A percentile compares a stretch with the other conserved stretches of the same genome.
Conservation (phyloP, 2,888 invertebrate genomes). For the Auanema freiburgensis region DNA sequence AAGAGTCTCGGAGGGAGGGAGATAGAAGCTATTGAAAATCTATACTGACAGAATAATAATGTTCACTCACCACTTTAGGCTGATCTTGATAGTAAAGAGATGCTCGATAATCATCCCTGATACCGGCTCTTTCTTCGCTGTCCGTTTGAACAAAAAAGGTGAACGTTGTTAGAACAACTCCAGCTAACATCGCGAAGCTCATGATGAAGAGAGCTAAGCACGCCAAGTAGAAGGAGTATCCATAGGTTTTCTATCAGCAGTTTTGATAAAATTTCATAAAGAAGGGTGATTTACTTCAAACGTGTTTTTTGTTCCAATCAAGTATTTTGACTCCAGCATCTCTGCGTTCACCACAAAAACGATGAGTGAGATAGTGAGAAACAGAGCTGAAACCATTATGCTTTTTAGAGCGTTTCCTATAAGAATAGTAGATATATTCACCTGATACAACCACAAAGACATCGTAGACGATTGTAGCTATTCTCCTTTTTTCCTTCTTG, state of each 20-base stretch:
- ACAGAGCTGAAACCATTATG: conserved; percentile 36
- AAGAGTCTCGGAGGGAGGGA: conserved; percentile 17
- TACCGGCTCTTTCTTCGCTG: neutral
- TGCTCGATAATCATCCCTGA: conserved; percentile 7
- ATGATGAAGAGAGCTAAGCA: conserved; percentile 51
- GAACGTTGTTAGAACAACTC: conserved; percentile 51
- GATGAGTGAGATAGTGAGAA: conserved; percentile 49
- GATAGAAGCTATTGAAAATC: conserved; percentile 23
- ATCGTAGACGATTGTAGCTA: conserved; percentile 36
- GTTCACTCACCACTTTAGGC: conserved; percentile 7
- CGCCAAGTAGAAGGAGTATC: conserved; percentile 62
- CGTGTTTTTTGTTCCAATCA: conserved; percentile 59
- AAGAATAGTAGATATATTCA: conserved; percentile 5
- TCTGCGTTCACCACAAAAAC: conserved; percentile 63
- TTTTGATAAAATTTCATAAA: neutral
- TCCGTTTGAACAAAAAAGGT: conserved; percentile 47
- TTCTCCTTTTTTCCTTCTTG: conserved; percentile 22
- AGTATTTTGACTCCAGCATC: conserved; percentile 61
- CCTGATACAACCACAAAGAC: conserved; percentile 28
- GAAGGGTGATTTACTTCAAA: conserved; percentile 40
- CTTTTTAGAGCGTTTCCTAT: neutral
- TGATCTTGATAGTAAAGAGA: conserved; percentile 20
- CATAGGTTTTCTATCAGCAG: conserved; percentile 54
- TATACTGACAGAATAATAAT: conserved; percentile 3
- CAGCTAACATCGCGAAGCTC: conserved; percentile 51